Evolutionary conservation across 2,113 vertebrate genomes (phyloP), one percentile per base, ranked within the genome.

Genomic region (Rostratula benghalensis): DNA sequence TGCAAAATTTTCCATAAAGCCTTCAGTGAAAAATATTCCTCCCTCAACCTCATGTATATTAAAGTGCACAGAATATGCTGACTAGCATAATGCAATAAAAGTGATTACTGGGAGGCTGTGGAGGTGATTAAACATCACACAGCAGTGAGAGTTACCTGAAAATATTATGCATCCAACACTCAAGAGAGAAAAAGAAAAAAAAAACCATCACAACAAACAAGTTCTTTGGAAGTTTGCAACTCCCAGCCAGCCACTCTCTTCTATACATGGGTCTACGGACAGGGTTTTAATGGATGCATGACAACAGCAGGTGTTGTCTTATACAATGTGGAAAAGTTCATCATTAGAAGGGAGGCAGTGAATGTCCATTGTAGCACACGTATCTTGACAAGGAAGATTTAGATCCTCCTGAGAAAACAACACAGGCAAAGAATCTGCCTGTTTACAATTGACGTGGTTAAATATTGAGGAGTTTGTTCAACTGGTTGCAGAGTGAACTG

Each of bases 31-130:
- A 98, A 97, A 94, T 96, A 97, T 95, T 97, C 97, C 79, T 96
- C 95, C 93, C 88, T 97, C 97, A 95, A 88, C 80, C 95, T 98
- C 97, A 98, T 98, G 97, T 98, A 97, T 97, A 98, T 98, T 98
- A 97, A 98, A 97, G 94, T 87, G 80, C 82, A 91, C 77, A 59
- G 96, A 97, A 96, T 97, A 93, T 96, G 97, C 97, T 97, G 97
- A 98, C 97, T 97, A 89, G 94, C 97, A 97, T 97, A 97, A 95
- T 83, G 96, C 84, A 93, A 94, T 96, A 94, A 80, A 95, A 96
- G 94, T 97, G 97, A 97, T 97, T 97, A 96, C 96, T 83, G 69
- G 83, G 88, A 95, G 83, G 96, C 65, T 89, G 94, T 76, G 23
- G 73, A 95, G 90, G 94, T 97, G 96, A 98, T 97, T 98, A 97